A percentile compares a stretch with the other conserved stretches of the same genome.
Evolutionary conservation across 2,113 vertebrate species (phyloP).

Genomic region (Boleophthalmus pectinirostris): DNA sequence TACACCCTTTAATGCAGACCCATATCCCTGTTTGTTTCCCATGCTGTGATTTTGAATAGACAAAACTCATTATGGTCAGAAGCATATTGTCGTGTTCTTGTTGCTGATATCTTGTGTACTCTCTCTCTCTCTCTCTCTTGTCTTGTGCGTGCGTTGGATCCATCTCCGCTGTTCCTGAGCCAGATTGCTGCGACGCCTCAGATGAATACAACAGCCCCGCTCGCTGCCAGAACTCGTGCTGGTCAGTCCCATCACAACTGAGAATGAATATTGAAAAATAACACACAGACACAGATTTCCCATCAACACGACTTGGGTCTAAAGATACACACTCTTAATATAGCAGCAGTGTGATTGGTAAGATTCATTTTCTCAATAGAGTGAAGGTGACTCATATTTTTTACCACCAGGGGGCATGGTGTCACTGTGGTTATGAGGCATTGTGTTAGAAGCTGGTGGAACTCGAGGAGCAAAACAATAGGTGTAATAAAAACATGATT

Average conservation of each 20-base stretch:
- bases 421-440: conserved; percentile 44
- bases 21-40: neutral
- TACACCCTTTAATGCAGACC: neutral
- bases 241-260: conserved; percentile 62
- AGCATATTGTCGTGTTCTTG: conserved; percentile 2
- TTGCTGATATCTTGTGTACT: conserved; percentile 24
- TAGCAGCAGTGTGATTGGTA: conserved; percentile 1
- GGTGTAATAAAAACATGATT: conserved; percentile 20
- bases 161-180: conserved; percentile 34
- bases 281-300: conserved; percentile 23
- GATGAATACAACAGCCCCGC: conserved; percentile 74
- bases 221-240: conserved; percentile 73
- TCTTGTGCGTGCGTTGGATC: conserved; percentile 37
- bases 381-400: conserved; percentile 20
- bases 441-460: conserved; percentile 11
- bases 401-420: conserved; percentile 69
- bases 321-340: neutral
- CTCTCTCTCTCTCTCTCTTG: conserved; percentile 31
- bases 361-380: neutral
- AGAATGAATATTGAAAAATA: conserved; percentile 40
- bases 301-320: neutral
- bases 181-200: conserved; percentile 77
- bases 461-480: conserved; percentile 26
- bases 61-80: neutral
- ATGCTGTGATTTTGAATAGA: neutral